phyloP scores from a whole-genome alignment of 30 jellyfish, hydroid and myxozoan genomes.

The Hydractinia symbiolongicarpus region DNA sequence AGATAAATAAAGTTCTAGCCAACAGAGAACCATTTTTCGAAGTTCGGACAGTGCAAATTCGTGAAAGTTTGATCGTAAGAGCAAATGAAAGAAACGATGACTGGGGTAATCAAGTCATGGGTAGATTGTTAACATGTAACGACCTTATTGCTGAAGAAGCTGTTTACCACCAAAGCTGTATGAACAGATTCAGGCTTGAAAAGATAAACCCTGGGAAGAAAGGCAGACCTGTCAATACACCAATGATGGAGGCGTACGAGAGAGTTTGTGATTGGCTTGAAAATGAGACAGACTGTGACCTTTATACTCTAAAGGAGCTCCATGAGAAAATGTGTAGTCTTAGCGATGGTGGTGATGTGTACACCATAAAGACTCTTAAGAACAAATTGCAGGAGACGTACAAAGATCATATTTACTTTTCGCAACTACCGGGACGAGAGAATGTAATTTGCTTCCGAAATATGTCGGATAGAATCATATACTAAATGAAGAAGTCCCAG shows the following conservation, averaged over 20 bases:
- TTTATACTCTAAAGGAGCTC: conserved; percentile 22
- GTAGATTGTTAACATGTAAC: conserved; percentile 18
- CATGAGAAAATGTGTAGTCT: not conserved
- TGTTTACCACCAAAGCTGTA: conserved; percentile 22
- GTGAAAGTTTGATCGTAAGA: conserved; percentile 7
- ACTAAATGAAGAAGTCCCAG: too few relatives aligned
- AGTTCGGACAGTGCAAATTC: conserved; percentile 29
- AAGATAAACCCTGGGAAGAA: too few relatives aligned
- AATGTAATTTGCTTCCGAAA: not conserved
- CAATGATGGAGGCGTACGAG: conserved; percentile 8
- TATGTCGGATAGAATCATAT: not conserved
- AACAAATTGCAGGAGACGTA: not conserved
- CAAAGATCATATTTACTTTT: not conserved
- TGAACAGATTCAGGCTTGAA: conserved; percentile 28
- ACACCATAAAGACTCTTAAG: not conserved
- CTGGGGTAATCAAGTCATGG: conserved; percentile 32
- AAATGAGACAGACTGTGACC: conserved; percentile 24
- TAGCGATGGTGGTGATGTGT: not conserved
- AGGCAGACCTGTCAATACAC: conserved; percentile 40
- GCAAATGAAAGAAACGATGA: conserved; percentile 31
- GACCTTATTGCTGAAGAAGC: conserved; percentile 44
- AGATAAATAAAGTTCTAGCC: too few relatives aligned
- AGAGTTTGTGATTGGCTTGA: conserved; percentile 34
- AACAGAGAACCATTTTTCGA: too few relatives aligned
- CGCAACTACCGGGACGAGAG: not conserved